Percentiles rank a stretch among this genome's conserved stretches.
Evolutionary conservation across 2,888 invertebrate genomes (phyloP).

Genomic region (Drosophila affinis): DNA sequence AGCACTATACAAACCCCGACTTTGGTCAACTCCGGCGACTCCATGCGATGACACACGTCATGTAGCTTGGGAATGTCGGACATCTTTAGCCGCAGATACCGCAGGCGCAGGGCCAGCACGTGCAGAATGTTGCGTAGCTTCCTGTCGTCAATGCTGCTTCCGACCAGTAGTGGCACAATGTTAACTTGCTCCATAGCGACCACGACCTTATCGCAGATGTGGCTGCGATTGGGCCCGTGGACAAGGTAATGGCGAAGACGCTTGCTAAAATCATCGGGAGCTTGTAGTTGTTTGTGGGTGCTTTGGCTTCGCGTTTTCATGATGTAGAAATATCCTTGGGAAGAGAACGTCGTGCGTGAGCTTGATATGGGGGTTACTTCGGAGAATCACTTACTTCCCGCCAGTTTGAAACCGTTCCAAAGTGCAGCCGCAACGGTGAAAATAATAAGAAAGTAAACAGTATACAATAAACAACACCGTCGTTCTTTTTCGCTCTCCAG

Average conservation of each 20-base stretch:
- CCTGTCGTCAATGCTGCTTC: not conserved
- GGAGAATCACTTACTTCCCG: not conserved
- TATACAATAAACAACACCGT: not conserved
- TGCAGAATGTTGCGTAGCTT: conserved; percentile 13
- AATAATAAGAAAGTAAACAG: not conserved
- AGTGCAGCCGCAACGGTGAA: not conserved
- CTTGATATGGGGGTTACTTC: not conserved
- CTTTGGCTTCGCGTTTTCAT: not conserved
- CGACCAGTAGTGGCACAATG: conserved; percentile 1
- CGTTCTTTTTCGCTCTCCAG: not conserved
- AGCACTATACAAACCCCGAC: not conserved
- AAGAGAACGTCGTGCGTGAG: not conserved
- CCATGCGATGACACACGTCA: not conserved
- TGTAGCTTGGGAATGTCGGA: conserved; percentile 8
- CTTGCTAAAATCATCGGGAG: not conserved
- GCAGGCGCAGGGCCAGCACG: conserved; percentile 5
- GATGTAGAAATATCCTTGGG: not conserved
- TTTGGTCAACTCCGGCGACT: not conserved
- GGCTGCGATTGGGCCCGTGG: not conserved
- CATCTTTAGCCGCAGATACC: conserved; percentile 5
- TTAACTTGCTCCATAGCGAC: not conserved
- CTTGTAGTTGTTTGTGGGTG: not conserved
- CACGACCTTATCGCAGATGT: not conserved
- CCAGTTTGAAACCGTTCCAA: not conserved
- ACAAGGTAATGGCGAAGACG: not conserved